Percentiles rank a stretch among this genome's conserved stretches.
phyloP scores from a whole-genome alignment of 2,888 invertebrate genomes.

The Branchipolynoe longqiensis region DNA sequence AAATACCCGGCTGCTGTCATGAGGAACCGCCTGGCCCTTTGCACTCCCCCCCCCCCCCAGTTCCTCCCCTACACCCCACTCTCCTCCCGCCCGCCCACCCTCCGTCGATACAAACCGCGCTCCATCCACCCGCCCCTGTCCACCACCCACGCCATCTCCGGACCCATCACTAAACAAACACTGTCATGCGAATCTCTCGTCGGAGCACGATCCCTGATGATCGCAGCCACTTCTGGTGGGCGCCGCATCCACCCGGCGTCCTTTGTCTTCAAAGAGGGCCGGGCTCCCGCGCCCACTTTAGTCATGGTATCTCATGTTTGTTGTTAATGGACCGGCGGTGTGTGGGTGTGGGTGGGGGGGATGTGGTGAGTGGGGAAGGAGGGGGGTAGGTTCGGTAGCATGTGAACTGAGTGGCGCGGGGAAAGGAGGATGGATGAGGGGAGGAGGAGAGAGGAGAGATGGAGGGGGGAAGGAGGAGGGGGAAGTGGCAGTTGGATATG shows the following conservation, averaged over 20 bases:
- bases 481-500: too few relatives aligned
- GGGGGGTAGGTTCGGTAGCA: neutral
- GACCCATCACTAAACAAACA: neutral
- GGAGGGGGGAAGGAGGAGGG: neutral
- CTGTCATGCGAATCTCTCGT: conserved; percentile 12
- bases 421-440: neutral
- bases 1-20: too few relatives aligned
- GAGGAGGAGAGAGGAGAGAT: neutral
- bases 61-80: neutral
- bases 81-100: neutral
- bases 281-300: conserved; percentile 13
- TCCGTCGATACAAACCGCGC: neutral
- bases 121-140: neutral
- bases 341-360: too few relatives aligned
- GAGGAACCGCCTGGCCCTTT: too few relatives aligned
- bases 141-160: neutral
- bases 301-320: conserved; percentile 22
- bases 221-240: conserved; percentile 23
- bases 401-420: neutral
- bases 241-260: neutral
- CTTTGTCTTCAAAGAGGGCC: conserved; percentile 30
- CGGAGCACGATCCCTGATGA: conserved; percentile 27
- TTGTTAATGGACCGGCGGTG: conserved; percentile 42
- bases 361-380: neutral
- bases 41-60: neutral